These are phyloP conservation scores for Yponomeuta cagnagella DNA, from an alignment of 2,888 invertebrate species.

Conservation along the genomic window DNA sequence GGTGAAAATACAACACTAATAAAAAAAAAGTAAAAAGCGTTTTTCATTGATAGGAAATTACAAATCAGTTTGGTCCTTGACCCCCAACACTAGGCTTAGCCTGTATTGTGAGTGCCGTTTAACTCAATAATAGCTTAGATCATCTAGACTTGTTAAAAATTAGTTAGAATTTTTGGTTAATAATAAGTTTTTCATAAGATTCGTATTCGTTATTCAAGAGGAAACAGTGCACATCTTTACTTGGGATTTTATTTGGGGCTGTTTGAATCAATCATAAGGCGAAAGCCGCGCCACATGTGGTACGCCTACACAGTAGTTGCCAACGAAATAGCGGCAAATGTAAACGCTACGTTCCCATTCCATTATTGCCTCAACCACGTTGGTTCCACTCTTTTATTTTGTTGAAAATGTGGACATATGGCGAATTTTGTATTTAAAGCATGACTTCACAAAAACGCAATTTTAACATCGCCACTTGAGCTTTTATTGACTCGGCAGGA, in stretches of 20 bases:
- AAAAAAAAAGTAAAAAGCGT: too few relatives aligned
- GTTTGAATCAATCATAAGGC: slow-evolving; percentile 5
- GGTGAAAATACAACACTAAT: too few relatives aligned
- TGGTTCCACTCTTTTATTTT: slow-evolving; percentile 20
- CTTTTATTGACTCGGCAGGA: neutral
- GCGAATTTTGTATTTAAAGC: neutral
- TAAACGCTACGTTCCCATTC: slow-evolving; percentile 21
- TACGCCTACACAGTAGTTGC: slow-evolving; percentile 23
- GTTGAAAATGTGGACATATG: neutral
- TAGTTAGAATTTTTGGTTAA: too few relatives aligned
- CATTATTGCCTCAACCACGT: slow-evolving; percentile 22
- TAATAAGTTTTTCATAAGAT: too few relatives aligned
- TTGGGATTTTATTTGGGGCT: neutral
- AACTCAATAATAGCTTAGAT: too few relatives aligned
- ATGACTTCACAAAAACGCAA: neutral
- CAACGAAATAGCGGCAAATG: slow-evolving; percentile 39
- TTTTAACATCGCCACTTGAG: neutral
- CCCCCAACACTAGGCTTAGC: too few relatives aligned
- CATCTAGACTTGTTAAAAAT: too few relatives aligned
- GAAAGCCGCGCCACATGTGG: slow-evolving; percentile 17
- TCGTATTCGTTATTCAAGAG: neutral
- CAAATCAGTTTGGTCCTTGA: too few relatives aligned
- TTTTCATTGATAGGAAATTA: too few relatives aligned
- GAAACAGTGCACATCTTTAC: neutral
- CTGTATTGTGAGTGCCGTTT: too few relatives aligned